These are phyloP conservation scores for Drosophila villosipedis DNA, from an alignment of 2,888 invertebrate genomes.

Conservation along the genomic window DNA sequence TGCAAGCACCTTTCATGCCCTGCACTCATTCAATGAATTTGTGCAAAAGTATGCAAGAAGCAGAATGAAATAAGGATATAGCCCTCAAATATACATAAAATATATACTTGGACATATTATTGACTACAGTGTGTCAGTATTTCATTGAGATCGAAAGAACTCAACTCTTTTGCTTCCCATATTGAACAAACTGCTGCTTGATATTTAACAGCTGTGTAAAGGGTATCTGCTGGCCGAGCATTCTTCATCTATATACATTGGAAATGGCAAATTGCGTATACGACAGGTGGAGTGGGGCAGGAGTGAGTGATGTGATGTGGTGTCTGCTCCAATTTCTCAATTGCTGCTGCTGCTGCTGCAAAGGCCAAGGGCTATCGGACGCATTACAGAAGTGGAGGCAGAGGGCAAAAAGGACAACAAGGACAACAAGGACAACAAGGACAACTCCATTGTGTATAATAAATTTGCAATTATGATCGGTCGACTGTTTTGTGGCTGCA, in stretches of 20 bases:
- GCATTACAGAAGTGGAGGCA: constrained; percentile 7
- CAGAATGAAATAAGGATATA: background rate
- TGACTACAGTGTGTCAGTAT: background rate
- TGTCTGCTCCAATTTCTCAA: background rate
- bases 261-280: constrained; percentile 29
- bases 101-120: background rate
- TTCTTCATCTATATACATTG: background rate
- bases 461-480: constrained; percentile 79
- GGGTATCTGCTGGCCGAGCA: background rate
- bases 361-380: constrained; percentile 15
- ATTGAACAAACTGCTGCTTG: background rate
- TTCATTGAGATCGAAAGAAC: background rate
- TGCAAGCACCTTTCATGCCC: background rate
- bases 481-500: constrained; percentile 35
- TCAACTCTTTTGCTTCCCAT: background rate
- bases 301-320: background rate
- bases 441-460: constrained; percentile 73
- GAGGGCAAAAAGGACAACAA: background rate
- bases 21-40: background rate
- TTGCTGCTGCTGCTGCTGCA: background rate
- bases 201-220: background rate
- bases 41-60: background rate
- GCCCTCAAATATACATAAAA: background rate
- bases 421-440: constrained; percentile 13
- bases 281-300: constrained; percentile 10